These are phyloP conservation scores for Dusona sp. DNA, from an alignment of 2,888 invertebrate genomes.

Conservation along the genomic window DNA sequence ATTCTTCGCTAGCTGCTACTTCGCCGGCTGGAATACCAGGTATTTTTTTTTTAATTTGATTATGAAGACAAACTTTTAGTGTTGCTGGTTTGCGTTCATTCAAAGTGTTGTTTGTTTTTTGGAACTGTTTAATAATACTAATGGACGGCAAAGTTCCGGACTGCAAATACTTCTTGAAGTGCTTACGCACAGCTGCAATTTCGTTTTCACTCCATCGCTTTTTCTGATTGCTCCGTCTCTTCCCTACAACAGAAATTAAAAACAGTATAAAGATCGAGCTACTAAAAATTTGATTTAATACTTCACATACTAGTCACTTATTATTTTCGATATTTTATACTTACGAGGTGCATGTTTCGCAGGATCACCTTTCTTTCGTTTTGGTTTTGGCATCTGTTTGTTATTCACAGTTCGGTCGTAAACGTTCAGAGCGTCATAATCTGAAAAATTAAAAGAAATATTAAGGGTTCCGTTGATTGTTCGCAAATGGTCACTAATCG, in stretches of 20 bases:
- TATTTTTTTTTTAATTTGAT: conserved; percentile 1
- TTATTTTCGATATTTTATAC: no score
- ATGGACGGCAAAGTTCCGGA: conserved; percentile 10
- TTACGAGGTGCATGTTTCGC: no score
- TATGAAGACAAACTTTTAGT: conserved; percentile 12
- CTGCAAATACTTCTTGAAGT: conserved; percentile 10
- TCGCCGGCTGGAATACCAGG: neutral
- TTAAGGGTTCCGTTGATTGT: no score
- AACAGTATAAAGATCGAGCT: neutral
- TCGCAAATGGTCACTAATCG: no score
- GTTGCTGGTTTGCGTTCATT: conserved; percentile 3
- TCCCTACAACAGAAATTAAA: neutral
- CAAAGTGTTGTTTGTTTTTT: neutral
- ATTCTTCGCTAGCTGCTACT: neutral
- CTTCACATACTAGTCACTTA: no score
- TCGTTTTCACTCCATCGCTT: conserved; percentile 3
- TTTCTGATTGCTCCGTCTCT: conserved; percentile 10
- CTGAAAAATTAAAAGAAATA: no score
- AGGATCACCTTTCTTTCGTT: no score
- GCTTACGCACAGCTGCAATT: neutral
- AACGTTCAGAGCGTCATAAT: no score
- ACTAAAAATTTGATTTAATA: no score
- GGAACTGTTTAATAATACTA: neutral
- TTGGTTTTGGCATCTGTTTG: no score
- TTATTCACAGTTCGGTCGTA: no score